A percentile compares a stretch with the other conserved stretches of the same genome.
Conservation (phyloP, 2,888 invertebrate genomes). For the Tinea semifulvella region DNA sequence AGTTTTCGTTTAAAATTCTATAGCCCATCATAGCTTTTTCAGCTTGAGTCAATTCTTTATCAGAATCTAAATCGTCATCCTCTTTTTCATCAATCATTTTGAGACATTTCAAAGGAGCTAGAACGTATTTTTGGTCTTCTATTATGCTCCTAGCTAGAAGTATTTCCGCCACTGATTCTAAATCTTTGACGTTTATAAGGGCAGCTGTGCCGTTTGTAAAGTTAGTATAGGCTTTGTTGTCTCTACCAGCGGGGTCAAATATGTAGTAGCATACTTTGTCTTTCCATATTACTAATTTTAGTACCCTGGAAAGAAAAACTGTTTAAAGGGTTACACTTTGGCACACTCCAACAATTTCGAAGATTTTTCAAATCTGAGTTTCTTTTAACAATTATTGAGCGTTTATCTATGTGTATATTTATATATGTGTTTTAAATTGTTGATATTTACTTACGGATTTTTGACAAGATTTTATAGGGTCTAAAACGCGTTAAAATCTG, state of each 20-base stretch:
- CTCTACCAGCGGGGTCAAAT: conserved; percentile 70
- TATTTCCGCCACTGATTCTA: conserved; percentile 56
- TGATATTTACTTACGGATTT: no score
- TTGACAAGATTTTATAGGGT: no score
- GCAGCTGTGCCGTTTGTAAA: conserved; percentile 61
- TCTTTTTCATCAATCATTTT: conserved; percentile 49
- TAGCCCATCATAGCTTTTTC: conserved; percentile 64
- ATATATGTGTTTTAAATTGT: no score
- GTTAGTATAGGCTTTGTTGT: conserved; percentile 57
- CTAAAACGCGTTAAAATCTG: no score
- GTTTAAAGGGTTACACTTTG: no score
- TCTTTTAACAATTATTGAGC: no score
- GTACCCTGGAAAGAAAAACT: conserved; percentile 38
- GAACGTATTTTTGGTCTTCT: conserved; percentile 56
- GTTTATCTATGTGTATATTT: no score
- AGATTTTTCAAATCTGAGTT: no score
- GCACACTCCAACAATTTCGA: no score
- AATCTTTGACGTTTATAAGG: conserved; percentile 63
- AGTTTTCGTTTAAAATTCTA: conserved; percentile 60
- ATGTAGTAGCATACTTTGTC: conserved; percentile 68
- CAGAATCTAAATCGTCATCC: conserved; percentile 57
- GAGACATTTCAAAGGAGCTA: conserved; percentile 55
- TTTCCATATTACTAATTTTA: conserved; percentile 67
- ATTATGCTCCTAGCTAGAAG: conserved; percentile 54
- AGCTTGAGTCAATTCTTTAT: conserved; percentile 49